Evolutionary conservation across 2,797 vertebrate genomes (phyloP).

Genomic region (Atherinosoma microstoma): DNA sequence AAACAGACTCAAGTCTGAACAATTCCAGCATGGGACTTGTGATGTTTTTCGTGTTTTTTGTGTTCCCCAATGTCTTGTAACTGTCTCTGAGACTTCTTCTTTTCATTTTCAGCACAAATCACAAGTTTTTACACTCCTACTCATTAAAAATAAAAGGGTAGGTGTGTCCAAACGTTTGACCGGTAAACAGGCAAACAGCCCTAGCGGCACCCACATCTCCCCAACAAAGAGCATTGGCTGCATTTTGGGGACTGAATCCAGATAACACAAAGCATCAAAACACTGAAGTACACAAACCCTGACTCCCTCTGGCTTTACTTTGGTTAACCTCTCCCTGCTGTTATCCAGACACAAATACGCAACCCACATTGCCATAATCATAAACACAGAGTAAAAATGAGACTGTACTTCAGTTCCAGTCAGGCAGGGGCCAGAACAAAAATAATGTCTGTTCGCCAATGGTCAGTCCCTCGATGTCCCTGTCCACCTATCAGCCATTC

Average conservation of each 20-base stretch:
- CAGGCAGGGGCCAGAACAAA: constrained; percentile 51
- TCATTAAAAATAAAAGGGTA: not conserved
- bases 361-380: constrained; percentile 62
- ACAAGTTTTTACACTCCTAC: not conserved
- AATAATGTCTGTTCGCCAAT: constrained; percentile 47
- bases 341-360: constrained; percentile 74
- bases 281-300: constrained; percentile 57
- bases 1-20: constrained; percentile 56
- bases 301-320: constrained; percentile 62
- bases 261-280: constrained; percentile 69
- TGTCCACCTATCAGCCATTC: constrained; percentile 26
- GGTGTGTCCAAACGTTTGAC: not conserved
- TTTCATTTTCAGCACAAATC: constrained; percentile 7
- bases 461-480: constrained; percentile 38
- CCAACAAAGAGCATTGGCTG: constrained; percentile 8
- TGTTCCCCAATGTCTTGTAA: constrained; percentile 53
- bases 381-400: constrained; percentile 61
- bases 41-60: constrained; percentile 51
- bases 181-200: constrained; percentile 18
- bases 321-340: constrained; percentile 67
- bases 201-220: constrained; percentile 12
- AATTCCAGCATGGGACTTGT: constrained; percentile 51
- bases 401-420: constrained; percentile 37
- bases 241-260: constrained; percentile 36
- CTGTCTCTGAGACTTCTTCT: constrained; percentile 47